Percentiles rank a stretch among this genome's conserved stretches.
Conservation (phyloP, 2,888 invertebrate genomes). For the Gandaritis pyraliata region DNA sequence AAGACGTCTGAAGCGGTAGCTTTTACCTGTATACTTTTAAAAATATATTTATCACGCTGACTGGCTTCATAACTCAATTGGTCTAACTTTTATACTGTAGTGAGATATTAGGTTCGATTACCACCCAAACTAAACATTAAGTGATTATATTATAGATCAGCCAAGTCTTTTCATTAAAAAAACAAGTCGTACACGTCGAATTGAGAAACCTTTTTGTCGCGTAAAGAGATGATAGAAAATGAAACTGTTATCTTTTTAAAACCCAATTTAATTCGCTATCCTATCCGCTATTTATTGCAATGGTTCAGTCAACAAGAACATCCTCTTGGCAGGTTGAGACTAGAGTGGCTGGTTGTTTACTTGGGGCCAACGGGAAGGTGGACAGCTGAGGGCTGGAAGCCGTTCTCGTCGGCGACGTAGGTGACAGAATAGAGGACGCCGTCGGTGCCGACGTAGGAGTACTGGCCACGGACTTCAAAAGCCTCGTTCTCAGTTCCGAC, state of each 20-base stretch:
- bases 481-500: slow-evolving; percentile 73
- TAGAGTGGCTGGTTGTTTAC: slow-evolving; percentile 38
- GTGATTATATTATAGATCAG: no score
- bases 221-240: neutral
- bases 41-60: neutral
- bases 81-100: no score
- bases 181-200: no score
- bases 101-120: no score
- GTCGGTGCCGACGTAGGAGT: slow-evolving; percentile 73
- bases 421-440: slow-evolving; percentile 72
- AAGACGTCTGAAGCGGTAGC: slow-evolving; percentile 4
- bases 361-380: slow-evolving; percentile 57
- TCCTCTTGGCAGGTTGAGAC: slow-evolving; percentile 42
- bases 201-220: no score
- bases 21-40: slow-evolving; percentile 24
- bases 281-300: slow-evolving; percentile 45
- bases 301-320: slow-evolving; percentile 36
- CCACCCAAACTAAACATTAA: no score
- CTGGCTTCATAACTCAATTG: no score
- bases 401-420: slow-evolving; percentile 81
- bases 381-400: slow-evolving; percentile 75
- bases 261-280: slow-evolving; percentile 49
- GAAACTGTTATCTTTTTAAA: slow-evolving; percentile 23
- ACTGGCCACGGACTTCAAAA: slow-evolving; percentile 75
- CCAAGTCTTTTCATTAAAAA: no score